Evolutionary conservation across 1,140 invertebrate genomes (phyloP).

Genomic region (Microplitis demolitor): DNA sequence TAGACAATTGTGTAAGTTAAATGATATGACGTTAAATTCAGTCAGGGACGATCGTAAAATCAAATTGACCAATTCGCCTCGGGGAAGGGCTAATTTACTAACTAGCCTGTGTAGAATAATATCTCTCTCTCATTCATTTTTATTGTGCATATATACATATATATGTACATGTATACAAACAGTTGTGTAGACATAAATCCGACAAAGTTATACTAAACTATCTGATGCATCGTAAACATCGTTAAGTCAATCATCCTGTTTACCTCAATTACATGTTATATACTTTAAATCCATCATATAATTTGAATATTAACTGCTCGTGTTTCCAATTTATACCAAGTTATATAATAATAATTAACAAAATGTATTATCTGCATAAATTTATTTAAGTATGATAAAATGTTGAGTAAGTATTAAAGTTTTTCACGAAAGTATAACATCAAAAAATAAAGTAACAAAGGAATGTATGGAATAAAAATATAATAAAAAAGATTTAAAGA

Average conservation of each 20-base stretch:
- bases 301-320: background rate
- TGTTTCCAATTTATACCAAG: too few relatives aligned
- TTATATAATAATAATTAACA: background rate
- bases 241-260: conserved; percentile 33
- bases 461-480: background rate
- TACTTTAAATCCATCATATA: background rate
- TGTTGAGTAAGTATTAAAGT: too few relatives aligned
- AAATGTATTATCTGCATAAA: background rate
- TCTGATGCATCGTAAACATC: conserved; percentile 30
- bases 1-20: background rate
- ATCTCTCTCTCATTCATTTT: background rate
- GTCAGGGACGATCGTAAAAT: background rate
- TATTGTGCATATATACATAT: background rate
- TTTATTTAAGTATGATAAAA: too few relatives aligned
- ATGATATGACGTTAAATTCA: background rate
- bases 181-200: conserved; percentile 6
- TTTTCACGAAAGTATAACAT: background rate
- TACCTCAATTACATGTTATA: conserved; percentile 25
- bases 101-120: background rate
- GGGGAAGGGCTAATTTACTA: background rate
- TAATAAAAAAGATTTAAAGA: conserved; percentile 6
- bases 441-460: background rate
- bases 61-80: background rate
- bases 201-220: conserved; percentile 7
- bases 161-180: background rate